Evolutionary conservation across 2,113 vertebrate species (phyloP).

Genomic region (Melanocharis versteri): DNA sequence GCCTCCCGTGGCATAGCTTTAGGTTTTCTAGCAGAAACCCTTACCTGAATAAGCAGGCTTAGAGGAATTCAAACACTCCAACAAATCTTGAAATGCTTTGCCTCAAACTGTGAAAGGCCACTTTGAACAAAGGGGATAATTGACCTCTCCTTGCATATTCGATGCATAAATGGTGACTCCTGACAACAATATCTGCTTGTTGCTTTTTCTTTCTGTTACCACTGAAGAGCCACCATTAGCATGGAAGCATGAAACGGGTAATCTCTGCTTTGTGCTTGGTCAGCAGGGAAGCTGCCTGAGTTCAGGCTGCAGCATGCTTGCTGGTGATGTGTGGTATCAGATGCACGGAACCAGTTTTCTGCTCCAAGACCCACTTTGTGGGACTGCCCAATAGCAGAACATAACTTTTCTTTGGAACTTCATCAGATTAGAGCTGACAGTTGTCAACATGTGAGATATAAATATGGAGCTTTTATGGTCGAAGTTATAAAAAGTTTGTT

Average conservation of each 20-base stretch:
- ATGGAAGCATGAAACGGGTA: neutral
- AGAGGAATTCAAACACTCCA: neutral
- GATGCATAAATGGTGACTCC: neutral
- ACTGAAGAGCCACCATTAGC: neutral
- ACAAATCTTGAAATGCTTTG: neutral
- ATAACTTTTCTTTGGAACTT: neutral
- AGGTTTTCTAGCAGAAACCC: neutral
- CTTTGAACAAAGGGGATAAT: neutral
- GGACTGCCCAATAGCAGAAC: neutral
- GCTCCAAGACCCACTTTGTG: neutral
- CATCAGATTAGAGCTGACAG: neutral
- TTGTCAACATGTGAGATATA: neutral
- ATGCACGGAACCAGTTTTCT: neutral
- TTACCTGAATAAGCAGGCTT: neutral
- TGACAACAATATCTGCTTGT: neutral
- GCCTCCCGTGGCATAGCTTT: neutral
- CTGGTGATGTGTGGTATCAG: fast-evolving
- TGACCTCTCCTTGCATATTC: neutral
- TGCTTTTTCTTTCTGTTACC: neutral
- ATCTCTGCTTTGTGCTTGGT: neutral
- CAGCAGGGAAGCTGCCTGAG: neutral
- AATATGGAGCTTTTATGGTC: neutral
- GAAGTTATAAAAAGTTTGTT: neutral
- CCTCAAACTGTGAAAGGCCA: neutral
- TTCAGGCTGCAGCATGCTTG: neutral